Evolutionary conservation across 2,113 vertebrate genomes (phyloP).

Genomic region (Caranx melampygus): DNA sequence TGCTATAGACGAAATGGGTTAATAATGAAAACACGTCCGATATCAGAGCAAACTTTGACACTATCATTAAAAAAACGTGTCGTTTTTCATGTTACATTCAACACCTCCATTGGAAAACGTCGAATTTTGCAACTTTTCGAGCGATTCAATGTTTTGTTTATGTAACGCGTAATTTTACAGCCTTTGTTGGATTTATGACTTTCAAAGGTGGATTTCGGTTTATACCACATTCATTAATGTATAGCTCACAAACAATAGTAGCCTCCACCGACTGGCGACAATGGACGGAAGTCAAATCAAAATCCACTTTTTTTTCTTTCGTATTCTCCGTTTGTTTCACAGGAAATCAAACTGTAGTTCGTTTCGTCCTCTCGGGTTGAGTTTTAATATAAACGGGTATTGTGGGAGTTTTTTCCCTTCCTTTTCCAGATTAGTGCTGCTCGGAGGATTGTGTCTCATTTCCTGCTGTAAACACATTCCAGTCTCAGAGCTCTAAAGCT

Average conservation of each 20-base stretch:
- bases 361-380: no score
- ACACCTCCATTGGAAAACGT: not conserved
- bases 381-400: not conserved
- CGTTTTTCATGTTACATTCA: not conserved
- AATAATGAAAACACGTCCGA: not conserved
- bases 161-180: no score
- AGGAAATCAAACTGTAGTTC: not conserved
- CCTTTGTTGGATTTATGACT: not conserved
- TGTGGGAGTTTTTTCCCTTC: not conserved
- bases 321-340: not conserved
- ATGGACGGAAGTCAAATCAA: no score
- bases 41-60: not conserved
- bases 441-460: conserved; percentile 30
- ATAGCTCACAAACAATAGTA: not conserved
- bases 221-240: not conserved
- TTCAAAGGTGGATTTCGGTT: not conserved
- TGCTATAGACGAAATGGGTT: conserved; percentile 38
- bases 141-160: not conserved
- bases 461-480: conserved; percentile 64
- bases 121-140: not conserved
- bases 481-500: conserved; percentile 48
- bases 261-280: not conserved
- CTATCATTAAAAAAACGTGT: accelerated
- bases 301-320: not conserved
- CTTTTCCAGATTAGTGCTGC: conserved; percentile 16